Base-by-base conservation (phyloP, 2,113 vertebrate genomes). In the Anser brachyrhynchus region DNA sequence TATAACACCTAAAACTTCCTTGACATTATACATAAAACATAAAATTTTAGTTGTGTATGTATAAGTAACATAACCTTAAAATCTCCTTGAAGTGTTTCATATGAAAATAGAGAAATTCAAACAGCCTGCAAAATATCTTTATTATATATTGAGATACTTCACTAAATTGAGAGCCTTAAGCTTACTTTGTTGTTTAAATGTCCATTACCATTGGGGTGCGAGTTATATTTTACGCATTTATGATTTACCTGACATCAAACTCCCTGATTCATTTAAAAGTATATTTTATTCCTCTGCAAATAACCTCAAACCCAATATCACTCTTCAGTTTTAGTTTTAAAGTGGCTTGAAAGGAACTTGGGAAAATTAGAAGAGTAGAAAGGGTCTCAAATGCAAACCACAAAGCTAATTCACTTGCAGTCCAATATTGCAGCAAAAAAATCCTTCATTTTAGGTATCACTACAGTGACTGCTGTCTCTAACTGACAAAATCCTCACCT, bases 171-270 rank as follows among this genome's bases (percentile, higher is more conserved):
- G n/a, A 86, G 65, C 61, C 49, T 92, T 89, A 75, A 75, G 54
- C 31, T 58, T 82, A 37, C 19, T 78, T 91, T 81, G 80, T 75
- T 93, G 54, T 78, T 92, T 90, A 91, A 95, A 65, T 67, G 39
- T 33, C n/a, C 66, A 55, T 74, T 87, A 65, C 44, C 3, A 41
- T 20, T 90, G 43, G 17, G 65, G 6, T 55, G 64, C 64, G 49
- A 78, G 49, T 23, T 92, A 72, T 37, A 61, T 75, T 80, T 94
- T 62, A 71, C 3, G 4, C 71, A 59, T 84, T 90, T 78, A 51
- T 89, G 18, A 87, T 67, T 74, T 86, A 84, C 26, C 46, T 71
- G 78, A 74, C 51, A 74, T 84, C 59, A 94, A 71, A 65, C 62
- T 82, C 31, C 16, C 65, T 39, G 28, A 69, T 75, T 78, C 11